Conservation (phyloP, 2,888 invertebrate species). For the Campoplex nolae region DNA sequence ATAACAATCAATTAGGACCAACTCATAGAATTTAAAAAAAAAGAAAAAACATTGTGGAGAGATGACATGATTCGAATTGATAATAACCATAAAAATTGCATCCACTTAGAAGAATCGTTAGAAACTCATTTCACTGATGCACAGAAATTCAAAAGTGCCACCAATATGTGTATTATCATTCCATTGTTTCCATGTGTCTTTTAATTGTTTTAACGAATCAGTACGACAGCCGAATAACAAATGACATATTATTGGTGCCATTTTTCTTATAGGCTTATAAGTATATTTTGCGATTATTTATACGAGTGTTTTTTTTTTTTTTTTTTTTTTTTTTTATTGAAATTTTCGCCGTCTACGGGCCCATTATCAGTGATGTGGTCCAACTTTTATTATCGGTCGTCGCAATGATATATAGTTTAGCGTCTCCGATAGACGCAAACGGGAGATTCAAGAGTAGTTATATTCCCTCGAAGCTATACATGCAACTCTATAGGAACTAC, state of each 20-base stretch:
- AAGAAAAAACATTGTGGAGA: neutral
- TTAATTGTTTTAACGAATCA: too few species aligned
- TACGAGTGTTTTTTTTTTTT: neutral
- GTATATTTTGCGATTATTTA: neutral
- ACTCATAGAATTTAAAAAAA: neutral
- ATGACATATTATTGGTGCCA: neutral
- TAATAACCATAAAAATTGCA: neutral
- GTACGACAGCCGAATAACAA: neutral
- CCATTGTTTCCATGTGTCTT: too few species aligned
- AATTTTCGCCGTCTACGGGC: neutral
- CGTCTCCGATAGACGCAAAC: conserved; percentile 1
- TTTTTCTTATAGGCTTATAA: neutral
- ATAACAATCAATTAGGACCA: neutral
- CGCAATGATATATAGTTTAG: conserved; percentile 19
- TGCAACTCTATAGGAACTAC: conserved; percentile 31
- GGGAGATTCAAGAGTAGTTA: conserved; percentile 13
- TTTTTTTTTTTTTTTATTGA: neutral
- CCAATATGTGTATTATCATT: too few species aligned
- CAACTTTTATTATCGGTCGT: conserved; percentile 41
- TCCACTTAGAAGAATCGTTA: neutral
- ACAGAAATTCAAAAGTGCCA: neutral
- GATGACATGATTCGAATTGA: neutral
- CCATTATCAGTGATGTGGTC: conserved; percentile 12
- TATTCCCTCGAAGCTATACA: neutral
- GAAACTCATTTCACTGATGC: neutral